These are phyloP conservation scores for Macropus fuliginosus DNA, from an alignment of 2,797 vertebrate genomes.

Conservation along the genomic window DNA sequence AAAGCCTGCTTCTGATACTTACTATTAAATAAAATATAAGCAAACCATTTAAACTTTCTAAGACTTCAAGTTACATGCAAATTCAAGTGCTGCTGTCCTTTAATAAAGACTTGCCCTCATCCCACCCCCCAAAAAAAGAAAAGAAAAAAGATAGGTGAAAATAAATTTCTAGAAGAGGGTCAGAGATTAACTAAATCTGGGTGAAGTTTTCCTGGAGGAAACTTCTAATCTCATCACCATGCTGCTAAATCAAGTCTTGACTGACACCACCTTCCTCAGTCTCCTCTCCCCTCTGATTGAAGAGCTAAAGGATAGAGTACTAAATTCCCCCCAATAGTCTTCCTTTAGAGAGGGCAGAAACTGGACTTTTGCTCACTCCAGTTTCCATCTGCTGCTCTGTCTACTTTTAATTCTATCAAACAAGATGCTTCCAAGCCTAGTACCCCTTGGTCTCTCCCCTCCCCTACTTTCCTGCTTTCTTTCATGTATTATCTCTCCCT, in stretches of 20 bases:
- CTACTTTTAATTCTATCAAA: neutral
- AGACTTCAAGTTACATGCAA: neutral
- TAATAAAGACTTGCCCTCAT: neutral
- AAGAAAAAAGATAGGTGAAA: neutral
- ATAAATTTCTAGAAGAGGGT: neutral
- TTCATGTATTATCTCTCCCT: neutral
- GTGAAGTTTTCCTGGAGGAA: neutral
- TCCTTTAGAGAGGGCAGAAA: neutral
- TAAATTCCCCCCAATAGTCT: neutral
- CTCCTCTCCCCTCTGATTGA: neutral
- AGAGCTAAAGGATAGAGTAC: neutral
- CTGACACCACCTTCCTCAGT: neutral
- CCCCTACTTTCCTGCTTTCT: neutral
- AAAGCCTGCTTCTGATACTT: neutral
- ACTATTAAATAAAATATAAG: neutral
- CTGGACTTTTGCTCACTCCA: neutral
- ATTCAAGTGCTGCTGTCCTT: neutral
- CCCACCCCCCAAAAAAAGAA: neutral
- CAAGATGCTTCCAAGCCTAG: neutral
- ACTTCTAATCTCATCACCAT: neutral
- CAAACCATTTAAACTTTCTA: neutral
- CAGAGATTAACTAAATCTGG: neutral
- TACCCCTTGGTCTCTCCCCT: neutral
- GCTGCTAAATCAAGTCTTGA: neutral
- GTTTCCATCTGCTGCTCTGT: neutral